Percentiles rank a stretch among this genome's conserved stretches.
Conservation (phyloP, 2,113 vertebrate genomes). For the Limanda limanda region DNA sequence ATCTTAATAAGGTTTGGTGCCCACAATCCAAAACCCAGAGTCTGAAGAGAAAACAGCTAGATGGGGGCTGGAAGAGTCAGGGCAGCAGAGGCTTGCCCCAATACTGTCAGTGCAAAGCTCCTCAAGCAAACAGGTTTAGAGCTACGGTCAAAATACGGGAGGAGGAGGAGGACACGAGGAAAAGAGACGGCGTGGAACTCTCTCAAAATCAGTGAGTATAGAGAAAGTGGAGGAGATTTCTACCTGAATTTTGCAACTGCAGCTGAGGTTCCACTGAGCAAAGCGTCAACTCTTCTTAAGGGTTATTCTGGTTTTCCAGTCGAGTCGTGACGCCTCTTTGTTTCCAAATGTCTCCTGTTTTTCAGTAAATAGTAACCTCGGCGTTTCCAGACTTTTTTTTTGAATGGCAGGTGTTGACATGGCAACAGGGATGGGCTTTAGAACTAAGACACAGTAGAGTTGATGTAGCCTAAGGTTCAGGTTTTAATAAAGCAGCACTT, state of each 20-base stretch:
- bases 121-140: constrained; percentile 49
- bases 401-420: too few relatives aligned
- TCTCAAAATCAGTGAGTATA: neutral
- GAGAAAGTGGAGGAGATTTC: constrained; percentile 1
- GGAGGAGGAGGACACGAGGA: neutral
- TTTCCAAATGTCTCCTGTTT: too few relatives aligned
- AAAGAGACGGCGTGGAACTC: neutral
- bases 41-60: constrained; percentile 17
- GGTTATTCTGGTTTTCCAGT: too few relatives aligned
- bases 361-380: too few relatives aligned
- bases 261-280: neutral
- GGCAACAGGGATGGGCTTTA: too few relatives aligned
- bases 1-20: constrained; percentile 8
- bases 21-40: constrained; percentile 19
- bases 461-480: too few relatives aligned
- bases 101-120: constrained; percentile 54
- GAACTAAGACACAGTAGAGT: too few relatives aligned
- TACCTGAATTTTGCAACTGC: too few relatives aligned
- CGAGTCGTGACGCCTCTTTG: too few relatives aligned
- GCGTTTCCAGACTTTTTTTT: too few relatives aligned
- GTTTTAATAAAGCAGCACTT: too few relatives aligned
- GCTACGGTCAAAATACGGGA: constrained; percentile 16
- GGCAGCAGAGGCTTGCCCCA: constrained; percentile 29
- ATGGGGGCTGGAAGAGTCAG: neutral
- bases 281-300: neutral